Base-by-base conservation (phyloP, 2,888 invertebrate genomes). In the Cancer borealis region DNA sequence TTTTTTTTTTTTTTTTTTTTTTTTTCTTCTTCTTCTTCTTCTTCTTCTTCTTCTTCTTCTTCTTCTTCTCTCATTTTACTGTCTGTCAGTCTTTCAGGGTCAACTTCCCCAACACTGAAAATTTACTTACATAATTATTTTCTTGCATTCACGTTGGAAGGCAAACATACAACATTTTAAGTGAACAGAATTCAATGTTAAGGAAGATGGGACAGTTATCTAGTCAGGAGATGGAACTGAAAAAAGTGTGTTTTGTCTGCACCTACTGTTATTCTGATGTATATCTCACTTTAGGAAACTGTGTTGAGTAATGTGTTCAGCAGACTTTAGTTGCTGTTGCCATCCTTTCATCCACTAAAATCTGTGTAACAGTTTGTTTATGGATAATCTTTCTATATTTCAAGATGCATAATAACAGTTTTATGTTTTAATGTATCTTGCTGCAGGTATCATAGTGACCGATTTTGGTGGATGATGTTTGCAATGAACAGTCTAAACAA, bases 171-270 rank as follows among this genome's bases (percentile, higher is more conserved):
- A 84, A 39, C 1, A 39, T 84, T 10, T 39, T 39, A 39, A 14
- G 39, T 54, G 45, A 92, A 79, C 89, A 88, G 73, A 92, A 90
- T 88, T 79, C 79, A 90, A 30, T 54, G 49, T 45, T 60, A 54
- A 21, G 94, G 79, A 30, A 92, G 92, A 47, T 88, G 45, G 89
- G 73, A 79, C 45, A 89, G 92, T 91, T 92, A 88, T 94, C 94
- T 94, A 94, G 94, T 94, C 94, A 94, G 49, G 66, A 88, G 88
- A 93, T 60, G 91, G 91, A 91, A 87, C 21, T 54, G 79, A 60
- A 66, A 30, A 39, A 45, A 92, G 66, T 49, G 60, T 88, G 92
- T 88, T 92, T 60, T 92, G 60, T 54, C 88, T 92, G 88, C 92
- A 92, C 88, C 26, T 66, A 60, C 4, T 49, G n/a, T 45, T 14